Percentiles rank a stretch among this genome's conserved stretches.
phyloP scores from a whole-genome alignment of 2,113 vertebrate species.

The Atractosteus spatula region DNA sequence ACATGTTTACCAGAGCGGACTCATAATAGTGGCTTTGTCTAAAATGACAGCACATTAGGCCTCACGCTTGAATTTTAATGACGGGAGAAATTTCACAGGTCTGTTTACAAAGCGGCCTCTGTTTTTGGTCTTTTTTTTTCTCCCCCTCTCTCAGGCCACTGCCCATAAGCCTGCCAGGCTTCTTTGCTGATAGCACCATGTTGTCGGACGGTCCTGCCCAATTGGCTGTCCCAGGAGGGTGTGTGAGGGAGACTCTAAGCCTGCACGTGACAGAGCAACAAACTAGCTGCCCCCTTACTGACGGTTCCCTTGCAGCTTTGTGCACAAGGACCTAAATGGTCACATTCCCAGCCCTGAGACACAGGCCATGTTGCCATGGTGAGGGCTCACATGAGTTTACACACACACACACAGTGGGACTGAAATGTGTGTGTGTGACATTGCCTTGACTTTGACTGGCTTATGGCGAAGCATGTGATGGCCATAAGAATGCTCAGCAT shows the following conservation, averaged over 20 bases:
- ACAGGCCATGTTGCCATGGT: conserved; percentile 38
- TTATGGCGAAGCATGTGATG: conserved; percentile 29
- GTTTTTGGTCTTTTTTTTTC: conserved; percentile 28
- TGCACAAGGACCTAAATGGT: conserved; percentile 29
- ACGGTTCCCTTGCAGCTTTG: background rate
- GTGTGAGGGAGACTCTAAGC: conserved; percentile 39
- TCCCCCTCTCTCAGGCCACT: background rate
- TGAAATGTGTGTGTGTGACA: conserved; percentile 6
- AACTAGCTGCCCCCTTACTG: background rate
- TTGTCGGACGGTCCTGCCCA: conserved; percentile 30
- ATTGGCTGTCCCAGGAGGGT: conserved; percentile 57
- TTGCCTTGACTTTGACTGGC: conserved; percentile 32
- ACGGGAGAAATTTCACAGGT: conserved; percentile 7
- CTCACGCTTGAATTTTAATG: conserved; percentile 12
- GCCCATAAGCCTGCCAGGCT: conserved; percentile 16
- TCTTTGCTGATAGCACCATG: conserved; percentile 31
- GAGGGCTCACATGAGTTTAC: conserved; percentile 40
- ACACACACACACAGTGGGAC: conserved; percentile 7
- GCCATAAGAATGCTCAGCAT: conserved; percentile 20
- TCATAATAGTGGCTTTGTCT: conserved; percentile 29
- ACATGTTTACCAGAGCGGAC: background rate
- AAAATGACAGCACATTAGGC: conserved; percentile 1
- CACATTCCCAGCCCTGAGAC: conserved; percentile 49
- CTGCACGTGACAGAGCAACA: background rate
- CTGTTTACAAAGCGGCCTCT: conserved; percentile 20